phyloP scores from a whole-genome alignment of 1,140 invertebrate species.

The Lerema accius region DNA sequence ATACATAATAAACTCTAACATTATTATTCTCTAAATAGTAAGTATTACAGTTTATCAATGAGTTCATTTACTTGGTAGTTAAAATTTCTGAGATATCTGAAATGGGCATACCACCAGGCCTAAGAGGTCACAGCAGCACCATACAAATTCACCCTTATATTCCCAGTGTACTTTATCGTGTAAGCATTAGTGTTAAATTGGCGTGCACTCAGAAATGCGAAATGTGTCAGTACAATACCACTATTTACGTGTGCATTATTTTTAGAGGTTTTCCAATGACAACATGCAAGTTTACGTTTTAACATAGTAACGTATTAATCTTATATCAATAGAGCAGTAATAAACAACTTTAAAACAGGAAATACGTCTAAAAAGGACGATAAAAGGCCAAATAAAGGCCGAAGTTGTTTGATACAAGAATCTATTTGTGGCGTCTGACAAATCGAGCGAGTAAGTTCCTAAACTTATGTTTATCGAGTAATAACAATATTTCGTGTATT shows the following conservation, averaged over 20 bases:
- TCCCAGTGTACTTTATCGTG: background rate
- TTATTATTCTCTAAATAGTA: too few relatives aligned
- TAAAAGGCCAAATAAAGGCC: conserved; percentile 13
- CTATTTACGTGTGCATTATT: conserved; percentile 25
- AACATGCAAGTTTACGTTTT: background rate
- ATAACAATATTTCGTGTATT: conserved; percentile 5
- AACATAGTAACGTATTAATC: background rate
- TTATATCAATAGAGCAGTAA: background rate
- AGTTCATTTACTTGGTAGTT: too few relatives aligned
- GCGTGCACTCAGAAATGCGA: conserved; percentile 4
- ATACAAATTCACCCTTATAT: too few relatives aligned
- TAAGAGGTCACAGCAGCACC: too few relatives aligned
- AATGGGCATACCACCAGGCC: too few relatives aligned
- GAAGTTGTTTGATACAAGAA: conserved; percentile 5
- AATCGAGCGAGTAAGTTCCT: conserved; percentile 15
- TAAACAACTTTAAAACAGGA: background rate
- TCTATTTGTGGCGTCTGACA: conserved; percentile 55
- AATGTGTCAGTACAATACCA: conserved; percentile 5
- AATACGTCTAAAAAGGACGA: background rate
- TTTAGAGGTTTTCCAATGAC: conserved; percentile 21
- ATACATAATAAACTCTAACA: too few relatives aligned
- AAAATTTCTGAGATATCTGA: too few relatives aligned
- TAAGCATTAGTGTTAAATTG: conserved; percentile 8
- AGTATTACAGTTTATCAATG: too few relatives aligned
- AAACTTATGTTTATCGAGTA: conserved; percentile 38